Conservation (phyloP, 30 jellyfish, hydroid and myxozoan species). For the Turritopsis dohrnii region DNA sequence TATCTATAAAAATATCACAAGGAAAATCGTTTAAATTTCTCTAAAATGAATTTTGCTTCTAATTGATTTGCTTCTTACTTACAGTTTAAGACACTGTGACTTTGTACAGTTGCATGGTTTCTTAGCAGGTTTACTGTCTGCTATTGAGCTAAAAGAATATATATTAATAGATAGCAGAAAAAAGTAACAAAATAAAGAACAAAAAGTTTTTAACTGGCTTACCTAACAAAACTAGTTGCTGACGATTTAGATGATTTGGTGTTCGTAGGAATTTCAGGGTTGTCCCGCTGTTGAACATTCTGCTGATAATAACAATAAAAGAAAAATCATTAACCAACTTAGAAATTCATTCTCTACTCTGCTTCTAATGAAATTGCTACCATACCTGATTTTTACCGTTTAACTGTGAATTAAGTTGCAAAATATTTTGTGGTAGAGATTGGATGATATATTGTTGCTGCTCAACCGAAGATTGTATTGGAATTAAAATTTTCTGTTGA, state of each 20-base stretch:
- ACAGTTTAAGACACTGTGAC: constrained; percentile 89
- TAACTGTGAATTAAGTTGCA: constrained; percentile 4
- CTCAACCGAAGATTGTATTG: constrained; percentile 15
- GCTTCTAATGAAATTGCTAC: no score
- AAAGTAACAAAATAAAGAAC: background rate
- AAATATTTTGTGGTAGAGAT: constrained; percentile 17
- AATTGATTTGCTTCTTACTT: no score
- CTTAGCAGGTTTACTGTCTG: constrained; percentile 62
- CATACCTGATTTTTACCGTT: background rate
- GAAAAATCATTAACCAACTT: background rate
- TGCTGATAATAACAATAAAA: background rate
- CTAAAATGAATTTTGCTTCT: no score
- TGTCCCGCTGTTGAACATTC: background rate
- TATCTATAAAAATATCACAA: constrained; percentile 40
- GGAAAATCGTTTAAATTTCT: background rate
- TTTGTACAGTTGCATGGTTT: constrained; percentile 92
- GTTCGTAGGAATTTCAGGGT: background rate
- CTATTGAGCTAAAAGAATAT: constrained; percentile 16
- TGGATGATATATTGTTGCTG: constrained; percentile 15
- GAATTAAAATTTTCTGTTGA: constrained; percentile 17
- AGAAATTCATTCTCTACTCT: no score
- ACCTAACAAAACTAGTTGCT: constrained; percentile 17
- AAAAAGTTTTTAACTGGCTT: background rate
- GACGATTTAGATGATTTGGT: background rate
- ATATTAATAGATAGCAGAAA: background rate